Evolutionary conservation across 1,140 invertebrate species (phyloP), one percentile per base, ranked within the genome.

Genomic region (Caerostris darwini): DNA sequence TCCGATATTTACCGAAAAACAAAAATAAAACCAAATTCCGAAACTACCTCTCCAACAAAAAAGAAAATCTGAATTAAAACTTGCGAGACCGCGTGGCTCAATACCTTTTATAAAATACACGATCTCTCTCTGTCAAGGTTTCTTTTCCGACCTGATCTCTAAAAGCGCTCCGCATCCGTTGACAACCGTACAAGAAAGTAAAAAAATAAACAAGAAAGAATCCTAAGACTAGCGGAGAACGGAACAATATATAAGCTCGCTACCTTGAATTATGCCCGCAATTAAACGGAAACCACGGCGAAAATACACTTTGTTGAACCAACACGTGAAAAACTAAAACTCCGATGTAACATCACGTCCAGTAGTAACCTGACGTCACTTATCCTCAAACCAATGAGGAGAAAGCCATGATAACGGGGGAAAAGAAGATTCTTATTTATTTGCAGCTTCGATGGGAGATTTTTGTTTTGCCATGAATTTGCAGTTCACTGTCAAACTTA

Each of bases 191-290:
- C 54, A 53, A 86, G 34, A 34, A 61, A 87, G 14, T n/a, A 50
- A 61, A 61, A 34, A 64, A 87, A 59, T 7, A 53, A 59, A 59
- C 19, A 87, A 87, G 56, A 87, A 57, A 17, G 58, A 86, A 87
- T 59, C 58, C 56, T n/a, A 61, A 53, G 57, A 17, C 19, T 34
- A 57, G 87, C 53, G 53, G 12, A 89, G 87, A 89, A 69, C 69
- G 50, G 34, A 89, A 67, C 87, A 89, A 67, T 89, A 67, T 77
- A 77, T 77, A 77, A 53, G 71, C 71, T 77, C 34, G 8, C 71
- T 77, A 64, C 90, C 90, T 92, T 92, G 90, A 92, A 92, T 92
- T 92, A 85, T 92, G 69, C 90, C 82, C 71, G n/a, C 90, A 92
- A 92, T 92, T 92, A 92, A 85, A 92, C 34, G 59, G 57, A 34